Evolutionary conservation across 30 jellyfish, hydroid and myxozoan genomes (phyloP), one percentile per base, ranked within the genome.

Genomic region (Phacellophora camtschatica): DNA sequence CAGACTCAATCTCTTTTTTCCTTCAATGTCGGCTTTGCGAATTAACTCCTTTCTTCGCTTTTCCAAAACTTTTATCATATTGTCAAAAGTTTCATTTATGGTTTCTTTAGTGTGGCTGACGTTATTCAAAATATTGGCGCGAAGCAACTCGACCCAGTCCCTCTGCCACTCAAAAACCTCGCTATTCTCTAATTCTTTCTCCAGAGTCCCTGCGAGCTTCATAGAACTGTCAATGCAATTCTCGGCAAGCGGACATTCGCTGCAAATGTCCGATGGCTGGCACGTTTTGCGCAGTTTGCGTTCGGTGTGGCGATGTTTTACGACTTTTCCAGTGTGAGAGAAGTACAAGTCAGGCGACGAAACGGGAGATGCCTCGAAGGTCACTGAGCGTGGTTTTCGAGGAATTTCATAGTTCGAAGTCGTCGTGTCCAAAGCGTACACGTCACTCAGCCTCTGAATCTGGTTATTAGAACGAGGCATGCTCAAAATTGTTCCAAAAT

Each of bases 91-190:
- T 46, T 80, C 84, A 25, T 80, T 65, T 18, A 80, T 80, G 5
- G 55, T 45, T 49, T 55, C 23, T 65, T 80, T 80, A 51, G 91
- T 80, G 34, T 80, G 65, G 45, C 25, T 80, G 59, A 80, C 91
- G 56, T 80, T 80, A 15, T 62, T 7, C 7, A 28, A 49, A 34
- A 80, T 80, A 50, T 66, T 80, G 68, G 91, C 84, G 70, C 91
- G 83, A 30, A 80, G 19, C 7, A 80, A 69, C 77, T 80, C 91
- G 70, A 80, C 84, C 91, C 91, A 80, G 84, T 80, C 91, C 91
- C 66, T 66, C 51, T 80, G 91, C 91, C 91, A 80, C 24, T 80
- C 91, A 33, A 39, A 80, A 29, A 80, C 88, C 37, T 80, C 91
- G 57, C 54, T 80, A 22, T 48, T 53, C 12, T 54, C 76, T 1